These are phyloP conservation scores for Cremastobaeus sp. DNA, from an alignment of 2,888 invertebrate species.

Conservation along the genomic window DNA sequence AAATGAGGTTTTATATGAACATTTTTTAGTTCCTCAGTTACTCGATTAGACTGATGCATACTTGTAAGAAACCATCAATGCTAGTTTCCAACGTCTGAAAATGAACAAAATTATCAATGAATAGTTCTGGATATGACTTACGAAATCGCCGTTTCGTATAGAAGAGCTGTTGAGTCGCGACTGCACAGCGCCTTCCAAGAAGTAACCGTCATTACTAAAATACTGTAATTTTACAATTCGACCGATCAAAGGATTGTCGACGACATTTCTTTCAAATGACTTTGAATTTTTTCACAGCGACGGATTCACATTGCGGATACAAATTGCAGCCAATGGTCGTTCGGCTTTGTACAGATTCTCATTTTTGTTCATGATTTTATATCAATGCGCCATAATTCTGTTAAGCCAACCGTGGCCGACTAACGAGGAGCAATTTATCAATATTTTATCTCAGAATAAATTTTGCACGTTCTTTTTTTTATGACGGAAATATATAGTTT, in stretches of 20 bases:
- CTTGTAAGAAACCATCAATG: neutral
- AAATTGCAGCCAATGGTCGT: neutral
- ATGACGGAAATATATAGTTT: constrained; percentile 8
- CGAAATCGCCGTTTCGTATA: constrained; percentile 14
- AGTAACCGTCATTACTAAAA: constrained; percentile 22
- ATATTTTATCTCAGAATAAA: constrained; percentile 36
- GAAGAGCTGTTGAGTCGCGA: constrained; percentile 20
- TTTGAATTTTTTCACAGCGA: too few relatives aligned
- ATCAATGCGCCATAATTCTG: constrained; percentile 23
- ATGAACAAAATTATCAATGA: constrained; percentile 16
- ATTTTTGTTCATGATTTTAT: constrained; percentile 24
- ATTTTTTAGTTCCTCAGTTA: neutral
- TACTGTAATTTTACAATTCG: constrained; percentile 1
- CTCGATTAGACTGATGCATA: constrained; percentile 1
- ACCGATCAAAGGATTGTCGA: too few relatives aligned
- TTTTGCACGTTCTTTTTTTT: constrained; percentile 1
- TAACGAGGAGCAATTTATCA: constrained; percentile 20
- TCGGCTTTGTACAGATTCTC: neutral
- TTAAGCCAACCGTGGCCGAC: constrained; percentile 14
- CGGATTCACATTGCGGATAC: constrained; percentile 2
- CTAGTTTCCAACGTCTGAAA: neutral
- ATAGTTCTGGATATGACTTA: constrained; percentile 2
- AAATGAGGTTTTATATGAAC: constrained; percentile 1
- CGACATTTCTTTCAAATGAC: too few relatives aligned
- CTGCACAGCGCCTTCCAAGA: constrained; percentile 29